Conservation (phyloP, 1,140 invertebrate genomes). For the Psilanteris sp. region DNA sequence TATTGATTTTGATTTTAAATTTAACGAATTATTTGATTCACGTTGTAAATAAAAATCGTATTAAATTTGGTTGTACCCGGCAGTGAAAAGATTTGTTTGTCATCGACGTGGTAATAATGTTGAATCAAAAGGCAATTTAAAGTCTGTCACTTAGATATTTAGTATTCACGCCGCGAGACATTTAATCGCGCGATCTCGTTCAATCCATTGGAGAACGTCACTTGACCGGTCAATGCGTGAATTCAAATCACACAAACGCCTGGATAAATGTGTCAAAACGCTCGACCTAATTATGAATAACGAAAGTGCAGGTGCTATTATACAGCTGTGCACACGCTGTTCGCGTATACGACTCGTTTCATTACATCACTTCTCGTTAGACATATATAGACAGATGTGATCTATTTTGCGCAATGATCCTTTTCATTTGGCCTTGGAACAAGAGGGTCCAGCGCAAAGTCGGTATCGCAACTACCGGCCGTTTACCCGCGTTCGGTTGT, state of each 20-base stretch:
- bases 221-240: constrained; percentile 27
- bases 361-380: constrained; percentile 57
- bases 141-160: too few relatives aligned
- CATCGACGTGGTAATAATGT: too few relatives aligned
- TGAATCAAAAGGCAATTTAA: too few relatives aligned
- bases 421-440: constrained; percentile 59
- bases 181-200: constrained; percentile 18
- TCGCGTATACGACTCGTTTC: constrained; percentile 46
- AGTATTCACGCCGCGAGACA: too few relatives aligned
- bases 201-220: constrained; percentile 24
- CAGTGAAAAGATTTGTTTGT: too few relatives aligned
- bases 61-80: too few relatives aligned
- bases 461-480: constrained; percentile 24
- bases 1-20: too few relatives aligned
- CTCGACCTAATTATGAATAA: constrained; percentile 48
- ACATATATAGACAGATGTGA: constrained; percentile 55
- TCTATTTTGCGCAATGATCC: constrained; percentile 60
- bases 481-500: constrained; percentile 38
- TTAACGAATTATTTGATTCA: too few relatives aligned
- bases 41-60: too few relatives aligned
- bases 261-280: constrained; percentile 47
- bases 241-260: constrained; percentile 20
- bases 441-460: constrained; percentile 28
- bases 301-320: constrained; percentile 59
- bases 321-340: constrained; percentile 35